These are phyloP conservation scores for Boleophthalmus pectinirostris DNA, from an alignment of 2,113 vertebrate genomes.

Conservation along the genomic window DNA sequence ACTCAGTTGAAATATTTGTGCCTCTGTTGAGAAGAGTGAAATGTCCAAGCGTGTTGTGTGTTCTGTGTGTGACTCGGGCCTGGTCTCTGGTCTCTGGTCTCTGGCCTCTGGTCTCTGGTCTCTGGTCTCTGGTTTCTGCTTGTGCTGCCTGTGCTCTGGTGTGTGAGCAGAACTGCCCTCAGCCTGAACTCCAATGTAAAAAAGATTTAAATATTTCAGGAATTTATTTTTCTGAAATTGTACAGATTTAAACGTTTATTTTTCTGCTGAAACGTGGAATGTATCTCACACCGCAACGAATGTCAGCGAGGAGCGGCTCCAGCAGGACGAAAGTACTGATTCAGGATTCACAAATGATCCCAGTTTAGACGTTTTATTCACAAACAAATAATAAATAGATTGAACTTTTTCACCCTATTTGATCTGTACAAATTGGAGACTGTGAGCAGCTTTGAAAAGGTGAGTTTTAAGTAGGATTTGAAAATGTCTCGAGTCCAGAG, in stretches of 20 bases:
- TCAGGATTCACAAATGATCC: too few relatives aligned
- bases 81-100: slow-evolving; percentile 51
- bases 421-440: too few relatives aligned
- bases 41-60: too few relatives aligned
- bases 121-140: slow-evolving; percentile 57
- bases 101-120: slow-evolving; percentile 64
- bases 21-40: too few relatives aligned
- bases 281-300: slow-evolving; percentile 41
- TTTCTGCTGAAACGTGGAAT: slow-evolving; percentile 63
- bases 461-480: too few relatives aligned
- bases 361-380: too few relatives aligned
- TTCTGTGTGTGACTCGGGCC: slow-evolving; percentile 28
- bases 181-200: neutral
- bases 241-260: slow-evolving; percentile 49
- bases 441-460: too few relatives aligned
- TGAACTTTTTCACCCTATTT: too few relatives aligned
- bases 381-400: too few relatives aligned
- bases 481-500: too few relatives aligned
- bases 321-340: neutral
- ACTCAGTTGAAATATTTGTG: too few relatives aligned
- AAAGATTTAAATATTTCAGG: neutral
- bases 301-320: slow-evolving; percentile 19
- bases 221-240: slow-evolving; percentile 60
- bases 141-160: slow-evolving; percentile 71
- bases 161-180: slow-evolving; percentile 67